Conservation (phyloP, 2,888 invertebrate species). For the Spialia ferax region DNA sequence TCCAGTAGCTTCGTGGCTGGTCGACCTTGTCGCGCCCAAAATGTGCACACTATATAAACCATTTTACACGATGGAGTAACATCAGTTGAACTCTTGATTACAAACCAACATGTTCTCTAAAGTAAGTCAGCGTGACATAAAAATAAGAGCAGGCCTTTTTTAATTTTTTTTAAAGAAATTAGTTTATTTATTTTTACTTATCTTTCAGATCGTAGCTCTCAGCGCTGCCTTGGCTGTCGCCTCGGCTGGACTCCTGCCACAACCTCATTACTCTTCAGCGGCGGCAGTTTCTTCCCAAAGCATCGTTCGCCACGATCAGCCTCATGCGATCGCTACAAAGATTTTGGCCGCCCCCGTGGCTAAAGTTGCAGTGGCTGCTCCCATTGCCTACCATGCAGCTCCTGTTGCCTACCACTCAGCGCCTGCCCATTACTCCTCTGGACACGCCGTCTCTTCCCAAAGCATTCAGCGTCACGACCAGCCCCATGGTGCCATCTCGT, state of each 20-base stretch:
- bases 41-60: conserved; percentile 67
- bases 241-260: conserved; percentile 65
- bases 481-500: conserved; percentile 54
- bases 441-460: conserved; percentile 61
- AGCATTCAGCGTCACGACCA: conserved; percentile 72
- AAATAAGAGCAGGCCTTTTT: background rate
- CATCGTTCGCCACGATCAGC: conserved; percentile 71
- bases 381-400: conserved; percentile 49
- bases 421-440: conserved; percentile 50
- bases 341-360: conserved; percentile 53
- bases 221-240: conserved; percentile 73
- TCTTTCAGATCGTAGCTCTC: conserved; percentile 66
- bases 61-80: conserved; percentile 55
- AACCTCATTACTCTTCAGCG: conserved; percentile 64
- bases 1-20: conserved; percentile 60
- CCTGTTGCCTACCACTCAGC: conserved; percentile 54
- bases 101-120: conserved; percentile 71
- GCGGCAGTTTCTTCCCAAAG: conserved; percentile 66
- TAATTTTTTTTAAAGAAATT: conserved; percentile 2
- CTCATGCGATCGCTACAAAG: conserved; percentile 53
- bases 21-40: conserved; percentile 73
- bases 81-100: conserved; percentile 65
- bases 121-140: conserved; percentile 59
- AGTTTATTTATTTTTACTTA: background rate
- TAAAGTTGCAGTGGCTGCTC: conserved; percentile 53